Conservation (phyloP, 2,888 invertebrate genomes). For the Clostera curtula region DNA sequence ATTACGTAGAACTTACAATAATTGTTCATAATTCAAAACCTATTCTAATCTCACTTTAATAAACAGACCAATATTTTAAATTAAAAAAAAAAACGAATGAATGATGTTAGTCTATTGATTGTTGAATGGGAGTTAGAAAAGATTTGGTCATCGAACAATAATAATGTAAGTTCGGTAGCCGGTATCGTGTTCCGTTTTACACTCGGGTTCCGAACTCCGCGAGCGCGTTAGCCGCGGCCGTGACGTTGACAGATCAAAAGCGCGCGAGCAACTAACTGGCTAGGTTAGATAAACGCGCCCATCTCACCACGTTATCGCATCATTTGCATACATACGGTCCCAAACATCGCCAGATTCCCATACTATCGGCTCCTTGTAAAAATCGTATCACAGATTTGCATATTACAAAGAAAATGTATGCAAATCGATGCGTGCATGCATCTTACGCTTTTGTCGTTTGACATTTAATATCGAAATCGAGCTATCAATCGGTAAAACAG, state of each 20-base stretch:
- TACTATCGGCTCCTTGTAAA: constrained; percentile 44
- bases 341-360: constrained; percentile 48
- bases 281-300: constrained; percentile 49
- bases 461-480: constrained; percentile 60
- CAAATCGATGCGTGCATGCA: constrained; percentile 50
- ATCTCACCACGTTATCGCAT: constrained; percentile 54
- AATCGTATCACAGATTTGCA: constrained; percentile 60
- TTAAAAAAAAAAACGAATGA: constrained; percentile 5
- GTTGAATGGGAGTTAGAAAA: constrained; percentile 4
- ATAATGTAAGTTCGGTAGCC: constrained; percentile 11
- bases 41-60: constrained; percentile 5
- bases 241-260: constrained; percentile 56
- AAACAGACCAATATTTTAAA: neutral
- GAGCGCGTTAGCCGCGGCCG: constrained; percentile 26
- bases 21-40: constrained; percentile 14
- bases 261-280: constrained; percentile 65
- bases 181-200: constrained; percentile 16
- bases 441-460: constrained; percentile 46
- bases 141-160: constrained; percentile 14
- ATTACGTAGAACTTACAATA: constrained; percentile 13
- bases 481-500: constrained; percentile 70
- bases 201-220: constrained; percentile 25
- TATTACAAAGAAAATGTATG: constrained; percentile 63
- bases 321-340: constrained; percentile 56
- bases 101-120: constrained; percentile 5